Percentiles rank a stretch among this genome's conserved stretches.
These are phyloP conservation scores for Sminthurides bifidus DNA, from an alignment of 1,140 invertebrate genomes.

Conservation along the genomic window DNA sequence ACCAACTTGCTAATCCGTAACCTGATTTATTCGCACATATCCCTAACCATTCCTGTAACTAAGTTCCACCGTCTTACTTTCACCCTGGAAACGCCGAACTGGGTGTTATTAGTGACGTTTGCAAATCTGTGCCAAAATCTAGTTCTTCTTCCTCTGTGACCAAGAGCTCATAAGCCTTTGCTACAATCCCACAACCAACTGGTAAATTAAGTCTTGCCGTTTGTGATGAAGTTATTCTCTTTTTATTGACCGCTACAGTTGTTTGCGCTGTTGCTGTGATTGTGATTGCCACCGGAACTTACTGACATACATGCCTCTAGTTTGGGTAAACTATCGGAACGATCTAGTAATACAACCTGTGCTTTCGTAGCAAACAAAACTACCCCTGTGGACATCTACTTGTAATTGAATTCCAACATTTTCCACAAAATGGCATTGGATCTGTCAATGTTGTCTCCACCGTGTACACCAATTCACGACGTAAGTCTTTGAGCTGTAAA, in stretches of 20 bases:
- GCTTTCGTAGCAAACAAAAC: background rate
- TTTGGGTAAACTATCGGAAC: background rate
- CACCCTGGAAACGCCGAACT: too few species aligned
- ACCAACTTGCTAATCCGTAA: too few species aligned
- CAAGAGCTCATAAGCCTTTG: too few species aligned
- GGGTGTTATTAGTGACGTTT: too few species aligned
- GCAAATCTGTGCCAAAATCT: too few species aligned
- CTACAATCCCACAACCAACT: too few species aligned
- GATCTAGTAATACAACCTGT: background rate
- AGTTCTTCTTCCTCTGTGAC: too few species aligned
- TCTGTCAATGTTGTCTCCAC: slow-evolving; percentile 28
- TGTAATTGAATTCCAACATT: background rate
- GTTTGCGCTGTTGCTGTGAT: background rate
- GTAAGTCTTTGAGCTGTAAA: slow-evolving; percentile 5
- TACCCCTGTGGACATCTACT: background rate
- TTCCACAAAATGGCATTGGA: slow-evolving; percentile 24
- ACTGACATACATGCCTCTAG: background rate
- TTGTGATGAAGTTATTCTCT: too few species aligned
- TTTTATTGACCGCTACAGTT: background rate
- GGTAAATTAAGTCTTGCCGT: too few species aligned
- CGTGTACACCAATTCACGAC: slow-evolving; percentile 24
- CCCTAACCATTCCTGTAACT: too few species aligned
- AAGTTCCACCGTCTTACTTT: too few species aligned
- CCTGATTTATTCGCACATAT: too few species aligned
- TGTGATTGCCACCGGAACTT: background rate